These are phyloP conservation scores for Troilus luridus DNA, from an alignment of 2,888 invertebrate genomes.

Conservation along the genomic window DNA sequence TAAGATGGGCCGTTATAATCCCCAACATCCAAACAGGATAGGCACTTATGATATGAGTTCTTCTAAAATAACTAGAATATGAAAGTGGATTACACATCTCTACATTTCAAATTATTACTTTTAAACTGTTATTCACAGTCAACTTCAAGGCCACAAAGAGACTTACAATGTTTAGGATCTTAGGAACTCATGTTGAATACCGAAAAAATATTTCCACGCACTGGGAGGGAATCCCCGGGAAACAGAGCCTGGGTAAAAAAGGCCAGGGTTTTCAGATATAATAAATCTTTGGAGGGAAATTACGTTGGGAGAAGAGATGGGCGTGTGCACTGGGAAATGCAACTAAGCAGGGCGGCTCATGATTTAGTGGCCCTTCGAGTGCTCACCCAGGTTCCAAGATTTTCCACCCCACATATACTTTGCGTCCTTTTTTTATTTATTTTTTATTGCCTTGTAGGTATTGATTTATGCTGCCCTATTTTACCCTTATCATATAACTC, in stretches of 20 bases:
- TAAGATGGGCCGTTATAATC: too few species aligned
- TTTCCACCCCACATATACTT: conserved; percentile 50
- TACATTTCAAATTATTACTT: too few species aligned
- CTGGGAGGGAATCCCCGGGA: background rate
- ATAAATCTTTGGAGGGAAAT: conserved; percentile 46
- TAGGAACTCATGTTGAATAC: background rate
- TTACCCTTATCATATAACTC: conserved; percentile 11
- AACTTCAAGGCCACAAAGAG: background rate
- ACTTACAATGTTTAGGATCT: background rate
- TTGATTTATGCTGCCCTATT: conserved; percentile 24
- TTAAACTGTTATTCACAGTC: too few species aligned
- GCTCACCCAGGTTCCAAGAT: background rate
- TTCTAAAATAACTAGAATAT: too few species aligned
- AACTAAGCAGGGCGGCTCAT: conserved; percentile 13
- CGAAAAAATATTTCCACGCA: background rate
- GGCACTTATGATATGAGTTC: too few species aligned
- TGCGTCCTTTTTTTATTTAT: background rate
- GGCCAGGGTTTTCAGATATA: background rate
- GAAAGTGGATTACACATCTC: too few species aligned
- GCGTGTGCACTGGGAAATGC: conserved; percentile 43
- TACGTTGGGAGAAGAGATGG: conserved; percentile 6
- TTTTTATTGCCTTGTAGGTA: conserved; percentile 14
- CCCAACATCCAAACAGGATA: too few species aligned
- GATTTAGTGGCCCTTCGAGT: conserved; percentile 40
- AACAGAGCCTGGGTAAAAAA: conserved; percentile 21